Base-by-base conservation (phyloP, 2,888 invertebrate species). In the Geotrupes spiniger region DNA sequence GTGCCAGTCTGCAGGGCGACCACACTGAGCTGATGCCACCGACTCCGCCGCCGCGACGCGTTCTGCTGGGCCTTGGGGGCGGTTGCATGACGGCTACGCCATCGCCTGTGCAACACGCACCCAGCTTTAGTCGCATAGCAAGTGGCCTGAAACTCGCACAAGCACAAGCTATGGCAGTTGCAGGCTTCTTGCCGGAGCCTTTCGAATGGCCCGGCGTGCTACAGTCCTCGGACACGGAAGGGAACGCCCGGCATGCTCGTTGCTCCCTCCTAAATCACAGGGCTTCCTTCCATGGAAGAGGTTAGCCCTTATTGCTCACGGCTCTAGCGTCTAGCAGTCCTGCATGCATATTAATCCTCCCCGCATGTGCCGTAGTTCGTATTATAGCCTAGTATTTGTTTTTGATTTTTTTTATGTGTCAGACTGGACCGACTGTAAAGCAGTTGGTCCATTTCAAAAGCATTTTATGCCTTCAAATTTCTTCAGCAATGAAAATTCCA, bases 61-160 rank as follows among this genome's bases (percentile, higher is more conserved):
- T 65, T 54, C 69, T 68, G 56, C 66, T 70, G 52, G 69, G 69
- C 54, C 63, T 69, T 55, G 68, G 69, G 61, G 67, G 69, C 60
- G 65, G 66, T 61, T 66, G 66, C 63, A 66, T 68, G 67, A 58
- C 67, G 60, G 61, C 63, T 53, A 45, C 58, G 52, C 59, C 55
- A 54, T 64, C 64, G 62, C 65, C 64, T 64, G 64, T 62, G 64
- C 67, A 64, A 63, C 65, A 65, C 63, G 65, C 70, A 65, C 69
- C 69, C 63, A 73, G 69, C 71, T 73, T 74, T 68, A 79, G 74
- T 69, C 82, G 76, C 65, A 78, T 85, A 58, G 84, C 84, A 52
- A 82, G 82, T 65, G 85, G 85, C 49, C 75, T 87, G 56, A 83
- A 83, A 69, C 74, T 85, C 62, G 84, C 84, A 56, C 85, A 85